Percentiles rank a stretch among this genome's conserved stretches.
Conservation (phyloP, 1,140 invertebrate species). For the Odontomachus brunneus region DNA sequence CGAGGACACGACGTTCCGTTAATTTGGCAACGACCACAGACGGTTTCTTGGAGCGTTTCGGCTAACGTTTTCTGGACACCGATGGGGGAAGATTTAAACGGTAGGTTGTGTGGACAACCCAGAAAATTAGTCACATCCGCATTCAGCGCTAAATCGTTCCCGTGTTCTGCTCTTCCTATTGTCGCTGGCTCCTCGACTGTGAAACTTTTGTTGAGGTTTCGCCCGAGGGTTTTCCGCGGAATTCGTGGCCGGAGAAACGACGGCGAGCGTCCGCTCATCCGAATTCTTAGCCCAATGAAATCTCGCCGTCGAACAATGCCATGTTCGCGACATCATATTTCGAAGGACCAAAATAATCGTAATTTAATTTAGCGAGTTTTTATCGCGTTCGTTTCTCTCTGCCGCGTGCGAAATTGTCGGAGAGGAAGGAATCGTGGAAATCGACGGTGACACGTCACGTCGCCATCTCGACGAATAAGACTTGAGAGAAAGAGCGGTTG, state of each 20-base stretch:
- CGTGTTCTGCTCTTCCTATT: conserved; percentile 76
- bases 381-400: background rate
- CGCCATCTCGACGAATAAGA: no score
- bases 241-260: conserved; percentile 62
- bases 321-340: conserved; percentile 2
- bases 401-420: background rate
- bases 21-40: conserved; percentile 56
- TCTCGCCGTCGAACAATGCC: conserved; percentile 36
- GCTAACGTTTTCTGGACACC: conserved; percentile 66
- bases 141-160: conserved; percentile 79
- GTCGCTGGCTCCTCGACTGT: conserved; percentile 80
- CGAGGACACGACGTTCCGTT: conserved; percentile 24
- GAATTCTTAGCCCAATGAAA: conserved; percentile 46
- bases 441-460: no score
- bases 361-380: conserved; percentile 21
- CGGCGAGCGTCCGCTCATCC: conserved; percentile 33
- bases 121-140: conserved; percentile 84
- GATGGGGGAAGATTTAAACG: conserved; percentile 76
- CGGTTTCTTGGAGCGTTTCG: conserved; percentile 51
- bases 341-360: conserved; percentile 26
- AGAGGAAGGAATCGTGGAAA: no score
- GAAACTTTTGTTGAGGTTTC: conserved; percentile 81
- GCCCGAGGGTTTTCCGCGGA: conserved; percentile 77
- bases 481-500: no score
- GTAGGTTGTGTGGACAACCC: conserved; percentile 79